Base-by-base conservation (phyloP, 2,797 vertebrate genomes). In the Coilia nasus region DNA sequence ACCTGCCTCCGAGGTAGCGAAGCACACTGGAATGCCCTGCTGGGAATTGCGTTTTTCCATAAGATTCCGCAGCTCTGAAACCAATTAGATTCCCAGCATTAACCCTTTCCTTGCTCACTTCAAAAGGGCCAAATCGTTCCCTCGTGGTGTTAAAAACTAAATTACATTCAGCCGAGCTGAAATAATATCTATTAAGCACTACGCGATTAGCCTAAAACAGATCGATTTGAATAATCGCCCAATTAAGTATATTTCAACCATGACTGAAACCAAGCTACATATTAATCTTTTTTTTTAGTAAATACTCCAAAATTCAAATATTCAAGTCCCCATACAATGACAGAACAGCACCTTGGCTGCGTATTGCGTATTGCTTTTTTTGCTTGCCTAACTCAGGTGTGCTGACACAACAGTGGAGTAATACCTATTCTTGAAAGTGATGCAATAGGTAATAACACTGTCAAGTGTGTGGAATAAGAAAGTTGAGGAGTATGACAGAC, bases 401-500 rank as follows among this genome's bases (percentile, higher is more conserved):
- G 10, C 60, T 23, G 60, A 23, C n/a, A 64, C 60, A 64, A 23
- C 2, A 19, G 3, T 59, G 10, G 12, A 64, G 60, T 59, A 59
- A 21, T 21, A 7, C 57, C 3, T 31, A 41, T 75, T 31, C 67
- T 75, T 41, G 41, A 75, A 75, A 78, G 93, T 95, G 93, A 10
- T 44, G 93, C 94, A 94, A 94, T 88, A 93, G 71, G 41, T 41
- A 44, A 78, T 44, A 78, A 78, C 71, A 78, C 35, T 17, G 35
- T 35, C 25, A 14, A 17, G 25, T 2, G 35, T 2, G 35, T 2
- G 71, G 31, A 44, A 35, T 35, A 78, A 21, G 35, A 96, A 92
- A 96, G 96, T 95, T 95, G 93, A 93, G 93, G 94, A 94, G 94
- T 92, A 57, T 67, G 91, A 92, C 92, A 85, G 46, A 91, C 88